Evolutionary conservation across 2,888 invertebrate genomes (phyloP), one percentile per base, ranked within the genome.

Genomic region (Spialia ferax): DNA sequence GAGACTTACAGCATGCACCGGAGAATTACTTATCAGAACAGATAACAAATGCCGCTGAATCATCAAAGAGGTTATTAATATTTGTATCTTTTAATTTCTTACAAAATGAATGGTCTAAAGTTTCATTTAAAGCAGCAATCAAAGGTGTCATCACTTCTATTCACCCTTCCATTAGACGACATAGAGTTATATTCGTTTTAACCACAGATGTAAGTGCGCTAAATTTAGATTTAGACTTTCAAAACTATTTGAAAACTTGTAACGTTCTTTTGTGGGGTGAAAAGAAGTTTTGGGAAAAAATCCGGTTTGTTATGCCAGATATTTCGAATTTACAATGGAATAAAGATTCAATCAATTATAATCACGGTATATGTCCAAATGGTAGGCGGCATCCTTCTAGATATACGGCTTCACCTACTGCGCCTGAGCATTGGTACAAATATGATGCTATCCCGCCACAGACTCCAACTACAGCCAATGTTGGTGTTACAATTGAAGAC

Each of bases 261-360:
- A 95, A 96, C 42, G 96, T 96, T 61, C 94, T 96, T 73, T 94
- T 96, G 73, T 97, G 97, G 96, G 96, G 96, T 73, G 97, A 98
- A 87, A 96, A 96, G 79, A 95, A 97, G 78, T 98, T 98, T 91
- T 98, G 98, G 98, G 97, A 97, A 78, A 97, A 98, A 89, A 94
- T 98, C 73, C 95, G 97, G 72, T 95, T 95, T 89, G 96, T 97
- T 64, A 96, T 98, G 95, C 97, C 97, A 70, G 98, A 98, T 75
- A 93, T 94, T 75, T 91, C 94, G 63, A 95, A 95, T 81, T 93
- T 95, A 77, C 94, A 95, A 80, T 95, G 95, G 93, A 95, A 95
- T 81, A 94, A 94, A 77, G 94, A 93, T 71, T 86, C 88, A 72
- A 84, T 94, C 73, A 94, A 94, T 86, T 94, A 94, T 77, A 93